A percentile compares a stretch with the other conserved stretches of the same genome.
phyloP scores from a whole-genome alignment of 2,113 vertebrate genomes.

The Thamnophis sirtalis region DNA sequence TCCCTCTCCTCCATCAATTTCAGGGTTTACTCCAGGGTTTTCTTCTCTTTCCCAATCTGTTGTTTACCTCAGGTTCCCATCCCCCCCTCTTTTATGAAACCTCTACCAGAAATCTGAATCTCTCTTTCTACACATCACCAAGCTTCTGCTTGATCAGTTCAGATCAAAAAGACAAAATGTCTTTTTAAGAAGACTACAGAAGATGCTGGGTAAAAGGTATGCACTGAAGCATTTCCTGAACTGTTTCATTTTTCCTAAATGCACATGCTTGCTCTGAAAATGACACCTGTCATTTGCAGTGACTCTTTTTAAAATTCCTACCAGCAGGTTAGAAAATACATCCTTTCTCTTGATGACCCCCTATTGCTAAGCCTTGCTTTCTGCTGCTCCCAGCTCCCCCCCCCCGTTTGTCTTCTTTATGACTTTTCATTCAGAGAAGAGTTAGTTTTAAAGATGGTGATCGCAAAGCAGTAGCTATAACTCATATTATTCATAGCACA shows the following conservation, averaged over 20 bases:
- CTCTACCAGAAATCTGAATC: neutral
- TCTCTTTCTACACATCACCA: neutral
- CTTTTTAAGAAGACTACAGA: neutral
- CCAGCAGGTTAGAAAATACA: neutral
- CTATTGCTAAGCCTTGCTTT: neutral
- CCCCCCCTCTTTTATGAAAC: neutral
- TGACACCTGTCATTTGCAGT: neutral
- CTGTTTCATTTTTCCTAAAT: neutral
- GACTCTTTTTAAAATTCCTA: neutral
- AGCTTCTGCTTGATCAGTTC: neutral
- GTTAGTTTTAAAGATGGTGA: constrained; percentile 3
- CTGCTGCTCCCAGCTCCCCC: neutral
- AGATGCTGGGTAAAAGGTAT: neutral
- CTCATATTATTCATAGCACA: constrained; percentile 17
- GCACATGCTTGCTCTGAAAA: neutral
- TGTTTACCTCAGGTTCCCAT: neutral
- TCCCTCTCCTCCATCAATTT: neutral
- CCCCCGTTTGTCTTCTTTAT: constrained; percentile 9
- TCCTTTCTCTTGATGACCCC: neutral
- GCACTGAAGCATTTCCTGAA: neutral
- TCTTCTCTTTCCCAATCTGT: neutral
- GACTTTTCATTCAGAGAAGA: constrained; percentile 31
- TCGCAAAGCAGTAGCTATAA: constrained; percentile 32
- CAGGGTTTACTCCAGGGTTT: neutral
- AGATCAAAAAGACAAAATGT: neutral